Evolutionary conservation across 2,113 vertebrate genomes (phyloP).

Genomic region (Natator depressus): DNA sequence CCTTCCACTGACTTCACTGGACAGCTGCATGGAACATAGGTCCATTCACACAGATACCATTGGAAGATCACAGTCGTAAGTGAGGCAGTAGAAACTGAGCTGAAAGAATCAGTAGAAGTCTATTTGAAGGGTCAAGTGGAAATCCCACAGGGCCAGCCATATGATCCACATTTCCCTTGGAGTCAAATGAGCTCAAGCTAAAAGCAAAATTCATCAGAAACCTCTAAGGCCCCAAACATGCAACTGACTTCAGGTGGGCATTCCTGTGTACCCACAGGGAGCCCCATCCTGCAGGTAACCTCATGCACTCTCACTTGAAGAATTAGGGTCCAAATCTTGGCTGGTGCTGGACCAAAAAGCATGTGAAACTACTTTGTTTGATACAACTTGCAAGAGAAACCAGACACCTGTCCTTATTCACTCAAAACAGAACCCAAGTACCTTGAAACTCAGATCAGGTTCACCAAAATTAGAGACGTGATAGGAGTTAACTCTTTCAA

Average conservation of each 20-base stretch:
- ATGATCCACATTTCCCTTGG: neutral
- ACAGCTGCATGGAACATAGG: neutral
- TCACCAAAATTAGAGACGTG: neutral
- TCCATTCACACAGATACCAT: neutral
- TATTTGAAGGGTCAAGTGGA: neutral
- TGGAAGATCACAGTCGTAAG: neutral
- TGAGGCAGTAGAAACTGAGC: neutral
- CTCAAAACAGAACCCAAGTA: neutral
- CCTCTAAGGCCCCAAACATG: neutral
- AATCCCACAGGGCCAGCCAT: neutral
- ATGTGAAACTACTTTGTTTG: neutral
- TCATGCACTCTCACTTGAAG: neutral
- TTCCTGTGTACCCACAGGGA: neutral
- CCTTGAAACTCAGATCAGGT: neutral
- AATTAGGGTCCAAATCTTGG: neutral
- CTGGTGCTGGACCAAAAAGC: neutral
- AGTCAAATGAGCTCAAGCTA: neutral
- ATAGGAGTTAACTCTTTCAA: neutral
- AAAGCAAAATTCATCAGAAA: neutral
- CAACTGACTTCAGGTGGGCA: neutral
- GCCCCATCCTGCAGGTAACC: accelerated
- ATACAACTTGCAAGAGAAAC: neutral
- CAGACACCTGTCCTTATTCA: neutral
- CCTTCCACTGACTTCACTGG: neutral
- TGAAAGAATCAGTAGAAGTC: neutral